Evolutionary conservation across 1,140 invertebrate species (phyloP), one percentile per base, ranked within the genome.

Genomic region (Samia ricini): DNA sequence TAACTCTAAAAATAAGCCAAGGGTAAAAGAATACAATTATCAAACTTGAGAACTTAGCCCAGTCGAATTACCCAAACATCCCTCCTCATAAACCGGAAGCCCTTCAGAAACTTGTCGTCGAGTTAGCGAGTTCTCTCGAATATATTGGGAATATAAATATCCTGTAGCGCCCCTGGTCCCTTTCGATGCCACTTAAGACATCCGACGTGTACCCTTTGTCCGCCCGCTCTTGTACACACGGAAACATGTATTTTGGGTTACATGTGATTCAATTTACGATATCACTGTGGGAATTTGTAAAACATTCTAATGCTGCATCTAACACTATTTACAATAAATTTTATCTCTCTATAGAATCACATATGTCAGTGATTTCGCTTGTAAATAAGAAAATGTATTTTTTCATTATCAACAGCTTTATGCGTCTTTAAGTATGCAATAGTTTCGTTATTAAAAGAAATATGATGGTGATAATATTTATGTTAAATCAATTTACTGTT

Each of bases 111-210:
- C 59, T 69, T 64, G 52, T 65, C 33, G 33, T 42, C 55, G 36
- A 74, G 66, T 74, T 71, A 57, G 52, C 61, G 61, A 62, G 29
- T 60, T 33, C 60, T 65, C 70, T 73, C 74, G 74, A 69, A 76
- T 73, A 71, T 69, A 71, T 73, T 64, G 61, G 63, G 68, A 71
- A 69, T 76, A 73, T 69, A 76, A 76, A 76, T 76, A 73, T 71
- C 71, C 71, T 66, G 71, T 20, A 26, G 49, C 68, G 20, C 60
- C 64, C 62, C 65, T 23, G 71, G 74, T 71, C 74, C 69, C 73
- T 76, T n/a, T 76, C 66, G 42, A 55, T 60, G 63, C 59, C 74
- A 76, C 74, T 76, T 71, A 73, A 76, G 68, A 71, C 64, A 76
- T 76, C 74, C 74, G 69, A 49, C 51, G 18, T 49, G 56, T 67